A percentile compares a stretch with the other conserved stretches of the same genome.
Evolutionary conservation across 2,888 invertebrate genomes (phyloP).

Genomic region (Tholera decimalis): DNA sequence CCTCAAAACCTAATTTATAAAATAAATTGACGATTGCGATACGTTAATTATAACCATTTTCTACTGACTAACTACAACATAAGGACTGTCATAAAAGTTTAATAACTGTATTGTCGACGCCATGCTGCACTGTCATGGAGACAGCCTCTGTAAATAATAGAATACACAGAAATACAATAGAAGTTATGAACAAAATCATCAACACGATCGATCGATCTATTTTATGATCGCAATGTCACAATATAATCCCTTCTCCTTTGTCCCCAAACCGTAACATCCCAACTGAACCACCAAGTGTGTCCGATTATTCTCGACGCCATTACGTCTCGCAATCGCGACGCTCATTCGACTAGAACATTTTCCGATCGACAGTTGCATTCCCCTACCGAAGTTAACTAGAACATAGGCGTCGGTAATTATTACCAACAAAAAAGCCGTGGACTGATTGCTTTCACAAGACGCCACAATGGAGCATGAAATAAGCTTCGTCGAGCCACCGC

Average conservation of each 20-base stretch:
- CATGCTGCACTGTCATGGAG: not conserved
- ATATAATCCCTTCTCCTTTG: not conserved
- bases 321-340: slow-evolving; percentile 57
- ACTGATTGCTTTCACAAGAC: slow-evolving; percentile 85
- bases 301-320: slow-evolving; percentile 55
- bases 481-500: slow-evolving; percentile 82
- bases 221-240: not conserved
- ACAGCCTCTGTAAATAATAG: not conserved
- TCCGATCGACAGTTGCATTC: slow-evolving; percentile 57
- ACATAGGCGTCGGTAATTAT: slow-evolving; percentile 79
- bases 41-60: no score
- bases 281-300: slow-evolving; percentile 37
- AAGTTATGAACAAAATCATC: not conserved
- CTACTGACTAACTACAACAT: no score
- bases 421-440: slow-evolving; percentile 75
- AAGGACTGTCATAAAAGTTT: no score
- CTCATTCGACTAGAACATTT: slow-evolving; percentile 63
- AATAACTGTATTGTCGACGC: not conserved
- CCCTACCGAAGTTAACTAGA: slow-evolving; percentile 71
- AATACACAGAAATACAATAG: not conserved
- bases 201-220: no score
- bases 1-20: not conserved
- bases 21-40: not conserved
- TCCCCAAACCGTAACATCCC: slow-evolving; percentile 10
- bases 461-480: slow-evolving; percentile 88